Conservation (phyloP, 2,113 vertebrate genomes). For the Oncorhynchus nerka region DNA sequence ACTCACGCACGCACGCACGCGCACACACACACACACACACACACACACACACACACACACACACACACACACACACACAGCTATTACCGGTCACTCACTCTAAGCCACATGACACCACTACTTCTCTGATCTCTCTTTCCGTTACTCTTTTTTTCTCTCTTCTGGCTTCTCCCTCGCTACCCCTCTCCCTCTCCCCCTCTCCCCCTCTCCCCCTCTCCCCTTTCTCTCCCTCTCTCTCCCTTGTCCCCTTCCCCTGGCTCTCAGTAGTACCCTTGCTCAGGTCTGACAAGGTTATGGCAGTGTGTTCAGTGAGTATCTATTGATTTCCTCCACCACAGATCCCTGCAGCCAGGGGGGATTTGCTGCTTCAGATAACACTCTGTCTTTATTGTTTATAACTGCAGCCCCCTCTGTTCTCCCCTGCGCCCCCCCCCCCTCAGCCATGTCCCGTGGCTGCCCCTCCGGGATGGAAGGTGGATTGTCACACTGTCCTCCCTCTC, state of each 20-base stretch:
- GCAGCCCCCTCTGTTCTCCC: slow-evolving; percentile 36
- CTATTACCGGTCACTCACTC: slow-evolving; percentile 36
- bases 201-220: background rate
- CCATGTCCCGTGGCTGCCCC: slow-evolving; percentile 3
- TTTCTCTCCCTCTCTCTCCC: background rate
- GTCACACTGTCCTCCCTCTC: background rate
- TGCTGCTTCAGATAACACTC: slow-evolving; percentile 64
- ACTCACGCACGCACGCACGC: background rate
- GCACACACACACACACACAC: no score
- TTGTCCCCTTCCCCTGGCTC: background rate
- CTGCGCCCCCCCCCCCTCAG: background rate
- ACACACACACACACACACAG: background rate
- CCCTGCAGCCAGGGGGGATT: slow-evolving; percentile 60
- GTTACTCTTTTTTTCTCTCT: background rate
- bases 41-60: no score
- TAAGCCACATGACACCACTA: slow-evolving; percentile 48
- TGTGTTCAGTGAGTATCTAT: slow-evolving; percentile 72
- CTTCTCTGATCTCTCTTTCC: slow-evolving; percentile 23
- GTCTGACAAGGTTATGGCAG: slow-evolving; percentile 74
- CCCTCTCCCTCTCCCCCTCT: background rate
- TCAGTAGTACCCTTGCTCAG: slow-evolving; percentile 66
- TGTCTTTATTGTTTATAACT: slow-evolving; percentile 62
- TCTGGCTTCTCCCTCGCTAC: background rate
- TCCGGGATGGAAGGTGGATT: background rate
- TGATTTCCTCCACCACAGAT: slow-evolving; percentile 71